Conservation (phyloP, 2,797 vertebrate genomes). For the Vespertilio murinus region DNA sequence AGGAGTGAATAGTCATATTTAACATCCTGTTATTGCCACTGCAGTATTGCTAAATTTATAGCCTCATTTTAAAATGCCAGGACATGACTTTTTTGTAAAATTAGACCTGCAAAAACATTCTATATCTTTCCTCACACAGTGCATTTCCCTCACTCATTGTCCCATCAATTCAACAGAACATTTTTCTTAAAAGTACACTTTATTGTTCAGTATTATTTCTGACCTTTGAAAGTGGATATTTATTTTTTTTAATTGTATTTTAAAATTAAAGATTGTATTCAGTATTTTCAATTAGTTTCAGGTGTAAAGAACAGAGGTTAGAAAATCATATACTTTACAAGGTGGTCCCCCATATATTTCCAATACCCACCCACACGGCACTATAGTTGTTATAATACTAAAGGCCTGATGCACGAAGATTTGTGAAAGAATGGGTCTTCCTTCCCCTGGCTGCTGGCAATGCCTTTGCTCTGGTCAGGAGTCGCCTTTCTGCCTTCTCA, state of each 20-base stretch:
- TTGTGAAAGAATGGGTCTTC: too few species aligned
- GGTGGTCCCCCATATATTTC: not conserved
- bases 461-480: too few species aligned
- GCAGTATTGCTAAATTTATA: constrained; percentile 56
- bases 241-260: not conserved
- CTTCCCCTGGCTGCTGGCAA: too few species aligned
- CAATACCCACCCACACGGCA: not conserved
- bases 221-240: not conserved
- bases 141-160: not conserved
- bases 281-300: not conserved
- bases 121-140: not conserved
- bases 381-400: not conserved
- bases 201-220: not conserved
- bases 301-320: not conserved
- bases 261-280: not conserved
- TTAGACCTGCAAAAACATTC: constrained; percentile 23
- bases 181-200: not conserved
- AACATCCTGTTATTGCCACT: constrained; percentile 7
- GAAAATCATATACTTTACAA: not conserved
- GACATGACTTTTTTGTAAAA: constrained; percentile 28
- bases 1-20: constrained; percentile 36
- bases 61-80: constrained; percentile 52
- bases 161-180: not conserved
- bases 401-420: too few species aligned
- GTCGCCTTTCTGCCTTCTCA: too few species aligned